These are phyloP conservation scores for Empis livida DNA, from an alignment of 2,888 invertebrate genomes.

Conservation along the genomic window DNA sequence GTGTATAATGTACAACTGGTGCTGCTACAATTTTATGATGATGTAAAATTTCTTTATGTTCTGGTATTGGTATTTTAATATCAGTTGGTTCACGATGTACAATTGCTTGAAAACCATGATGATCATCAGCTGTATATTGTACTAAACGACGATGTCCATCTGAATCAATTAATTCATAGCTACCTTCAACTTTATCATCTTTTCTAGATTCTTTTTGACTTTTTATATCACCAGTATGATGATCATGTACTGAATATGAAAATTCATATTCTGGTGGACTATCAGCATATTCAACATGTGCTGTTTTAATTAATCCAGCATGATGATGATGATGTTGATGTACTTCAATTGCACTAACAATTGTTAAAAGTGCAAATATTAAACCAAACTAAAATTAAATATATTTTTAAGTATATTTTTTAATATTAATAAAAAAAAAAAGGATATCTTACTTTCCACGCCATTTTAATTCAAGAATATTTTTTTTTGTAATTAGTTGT, in stretches of 20 bases:
- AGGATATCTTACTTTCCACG: background rate
- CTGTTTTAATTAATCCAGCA: background rate
- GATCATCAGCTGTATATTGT: conserved; percentile 41
- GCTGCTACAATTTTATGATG: conserved; percentile 6
- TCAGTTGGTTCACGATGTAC: conserved; percentile 39
- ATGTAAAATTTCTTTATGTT: conserved; percentile 7
- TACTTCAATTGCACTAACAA: background rate
- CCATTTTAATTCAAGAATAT: background rate
- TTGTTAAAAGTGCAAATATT: background rate
- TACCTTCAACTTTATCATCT: conserved; percentile 40
- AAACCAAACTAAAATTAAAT: background rate
- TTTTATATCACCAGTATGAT: conserved; percentile 41
- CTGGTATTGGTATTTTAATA: conserved; percentile 28
- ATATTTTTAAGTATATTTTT: background rate
- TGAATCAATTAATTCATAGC: conserved; percentile 40
- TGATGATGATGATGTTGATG: conserved; percentile 3
- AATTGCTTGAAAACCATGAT: conserved; percentile 41
- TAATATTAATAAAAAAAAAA: background rate
- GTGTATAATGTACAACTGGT: conserved; percentile 21
- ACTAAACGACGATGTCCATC: conserved; percentile 41
- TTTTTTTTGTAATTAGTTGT: background rate
- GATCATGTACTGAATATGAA: conserved; percentile 37
- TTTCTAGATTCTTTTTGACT: conserved; percentile 39
- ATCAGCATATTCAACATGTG: background rate
- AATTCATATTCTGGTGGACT: conserved; percentile 37